These are phyloP conservation scores for Bujurquina vittata DNA, from an alignment of 2,113 vertebrate genomes.

Conservation along the genomic window DNA sequence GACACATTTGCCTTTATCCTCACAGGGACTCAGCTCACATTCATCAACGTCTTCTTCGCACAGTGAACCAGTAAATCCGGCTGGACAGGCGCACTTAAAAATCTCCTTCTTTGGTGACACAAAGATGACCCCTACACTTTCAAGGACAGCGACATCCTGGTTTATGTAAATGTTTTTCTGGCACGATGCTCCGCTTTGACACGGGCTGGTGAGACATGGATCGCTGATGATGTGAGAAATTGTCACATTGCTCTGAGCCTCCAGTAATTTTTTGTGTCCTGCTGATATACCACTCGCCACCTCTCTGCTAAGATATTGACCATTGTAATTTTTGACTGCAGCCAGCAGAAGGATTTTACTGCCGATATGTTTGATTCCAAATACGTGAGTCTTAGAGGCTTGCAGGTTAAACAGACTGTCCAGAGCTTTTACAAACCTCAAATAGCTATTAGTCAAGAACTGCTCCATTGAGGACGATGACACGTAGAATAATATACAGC, in stretches of 20 bases:
- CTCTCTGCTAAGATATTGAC: slow-evolving; percentile 76
- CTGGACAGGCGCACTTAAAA: slow-evolving; percentile 76
- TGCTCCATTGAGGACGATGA: slow-evolving; percentile 69
- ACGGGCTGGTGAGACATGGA: slow-evolving; percentile 74
- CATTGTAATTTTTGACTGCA: slow-evolving; percentile 79
- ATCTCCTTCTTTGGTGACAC: slow-evolving; percentile 77
- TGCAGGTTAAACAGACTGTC: slow-evolving; percentile 81
- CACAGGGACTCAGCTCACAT: slow-evolving; percentile 73
- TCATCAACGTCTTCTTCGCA: slow-evolving; percentile 80
- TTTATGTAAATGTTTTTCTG: slow-evolving; percentile 76
- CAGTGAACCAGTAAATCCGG: slow-evolving; percentile 71
- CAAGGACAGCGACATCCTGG: slow-evolving; percentile 71
- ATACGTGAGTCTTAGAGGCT: slow-evolving; percentile 81
- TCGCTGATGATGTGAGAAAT: slow-evolving; percentile 79
- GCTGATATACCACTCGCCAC: slow-evolving; percentile 74
- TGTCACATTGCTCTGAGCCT: slow-evolving; percentile 74
- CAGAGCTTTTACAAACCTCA: slow-evolving; percentile 79
- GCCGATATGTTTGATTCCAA: slow-evolving; percentile 76
- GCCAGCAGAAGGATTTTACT: slow-evolving; percentile 75
- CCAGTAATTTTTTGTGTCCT: slow-evolving; percentile 75
- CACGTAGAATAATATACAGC: slow-evolving; percentile 79
- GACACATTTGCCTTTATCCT: slow-evolving; percentile 72
- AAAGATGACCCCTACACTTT: slow-evolving; percentile 77
- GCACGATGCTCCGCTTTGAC: slow-evolving; percentile 77
- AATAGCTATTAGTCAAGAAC: slow-evolving; percentile 77